These are phyloP conservation scores for Sarcophaga variegata DNA, from an alignment of 2,888 invertebrate species.

Conservation along the genomic window DNA sequence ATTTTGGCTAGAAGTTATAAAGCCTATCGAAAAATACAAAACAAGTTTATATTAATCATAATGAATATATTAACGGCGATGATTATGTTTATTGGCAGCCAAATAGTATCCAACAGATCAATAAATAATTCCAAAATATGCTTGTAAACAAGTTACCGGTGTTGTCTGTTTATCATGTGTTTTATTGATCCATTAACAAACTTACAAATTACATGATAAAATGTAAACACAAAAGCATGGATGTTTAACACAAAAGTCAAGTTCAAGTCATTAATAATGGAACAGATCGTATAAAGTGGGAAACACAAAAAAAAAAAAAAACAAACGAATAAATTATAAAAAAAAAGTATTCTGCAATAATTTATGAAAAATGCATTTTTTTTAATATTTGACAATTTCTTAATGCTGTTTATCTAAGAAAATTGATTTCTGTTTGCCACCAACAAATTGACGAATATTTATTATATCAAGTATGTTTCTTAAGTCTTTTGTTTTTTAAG, in stretches of 20 bases:
- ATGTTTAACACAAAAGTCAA: slow-evolving; percentile 15
- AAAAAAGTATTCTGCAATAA: slow-evolving; percentile 23
- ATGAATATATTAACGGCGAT: no score
- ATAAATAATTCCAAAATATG: not conserved
- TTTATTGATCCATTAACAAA: not conserved
- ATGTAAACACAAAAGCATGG: not conserved
- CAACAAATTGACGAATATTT: not conserved
- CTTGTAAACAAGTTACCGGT: not conserved
- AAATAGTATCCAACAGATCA: slow-evolving; percentile 7
- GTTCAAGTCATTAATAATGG: slow-evolving; percentile 33
- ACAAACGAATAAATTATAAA: slow-evolving; percentile 35
- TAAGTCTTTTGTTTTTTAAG: slow-evolving; percentile 45
- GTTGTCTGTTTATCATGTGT: not conserved
- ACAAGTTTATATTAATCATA: no score
- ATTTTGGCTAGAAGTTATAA: no score
- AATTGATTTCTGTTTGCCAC: not conserved
- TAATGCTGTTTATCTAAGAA: slow-evolving; percentile 8
- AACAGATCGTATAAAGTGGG: not conserved
- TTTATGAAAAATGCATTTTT: slow-evolving; percentile 14
- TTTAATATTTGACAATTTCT: not conserved
- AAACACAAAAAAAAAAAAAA: not conserved
- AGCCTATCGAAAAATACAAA: no score
- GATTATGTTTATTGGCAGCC: slow-evolving; percentile 10
- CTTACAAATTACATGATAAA: not conserved
- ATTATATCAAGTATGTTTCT: slow-evolving; percentile 25